Percentiles rank a stretch among this genome's conserved stretches.
These are phyloP conservation scores for Smutsia temminckii DNA, from an alignment of 2,797 vertebrate genomes.

Conservation along the genomic window DNA sequence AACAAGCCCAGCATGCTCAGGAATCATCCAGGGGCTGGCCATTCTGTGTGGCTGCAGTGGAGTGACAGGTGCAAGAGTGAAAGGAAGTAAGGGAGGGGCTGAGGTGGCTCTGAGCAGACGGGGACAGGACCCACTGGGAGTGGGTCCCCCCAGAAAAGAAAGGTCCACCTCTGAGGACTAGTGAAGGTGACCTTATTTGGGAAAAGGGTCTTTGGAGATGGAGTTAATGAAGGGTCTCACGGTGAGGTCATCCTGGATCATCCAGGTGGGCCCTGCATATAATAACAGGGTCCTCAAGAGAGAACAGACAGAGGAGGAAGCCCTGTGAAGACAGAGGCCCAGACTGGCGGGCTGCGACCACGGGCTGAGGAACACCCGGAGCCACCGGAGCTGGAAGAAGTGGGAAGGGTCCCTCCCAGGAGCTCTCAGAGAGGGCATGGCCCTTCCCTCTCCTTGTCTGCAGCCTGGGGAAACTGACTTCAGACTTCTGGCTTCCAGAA, in stretches of 20 bases:
- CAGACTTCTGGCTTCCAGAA: background rate
- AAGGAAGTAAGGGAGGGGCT: too few species aligned
- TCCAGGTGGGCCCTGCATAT: background rate
- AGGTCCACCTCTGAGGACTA: background rate
- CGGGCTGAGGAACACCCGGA: background rate
- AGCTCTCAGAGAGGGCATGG: background rate
- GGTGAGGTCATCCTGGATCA: background rate
- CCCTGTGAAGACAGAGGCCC: rapidly evolving
- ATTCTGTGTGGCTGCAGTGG: background rate
- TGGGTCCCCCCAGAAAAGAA: background rate
- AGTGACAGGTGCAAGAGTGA: background rate
- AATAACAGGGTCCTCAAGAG: background rate
- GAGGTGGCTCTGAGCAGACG: background rate
- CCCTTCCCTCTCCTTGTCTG: background rate
- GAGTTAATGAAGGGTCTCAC: background rate
- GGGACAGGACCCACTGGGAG: background rate
- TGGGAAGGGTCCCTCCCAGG: background rate
- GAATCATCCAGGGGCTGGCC: background rate
- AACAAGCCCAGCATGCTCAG: background rate
- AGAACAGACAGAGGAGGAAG: background rate
- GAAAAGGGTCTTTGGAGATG: background rate
- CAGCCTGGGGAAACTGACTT: background rate
- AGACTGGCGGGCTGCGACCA: rapidly evolving
- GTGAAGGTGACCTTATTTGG: background rate
- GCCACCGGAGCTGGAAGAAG: background rate